A percentile compares a stretch with the other conserved stretches of the same genome.
Evolutionary conservation across 1,140 invertebrate genomes (phyloP).

Genomic region (Apis laboriosa): DNA sequence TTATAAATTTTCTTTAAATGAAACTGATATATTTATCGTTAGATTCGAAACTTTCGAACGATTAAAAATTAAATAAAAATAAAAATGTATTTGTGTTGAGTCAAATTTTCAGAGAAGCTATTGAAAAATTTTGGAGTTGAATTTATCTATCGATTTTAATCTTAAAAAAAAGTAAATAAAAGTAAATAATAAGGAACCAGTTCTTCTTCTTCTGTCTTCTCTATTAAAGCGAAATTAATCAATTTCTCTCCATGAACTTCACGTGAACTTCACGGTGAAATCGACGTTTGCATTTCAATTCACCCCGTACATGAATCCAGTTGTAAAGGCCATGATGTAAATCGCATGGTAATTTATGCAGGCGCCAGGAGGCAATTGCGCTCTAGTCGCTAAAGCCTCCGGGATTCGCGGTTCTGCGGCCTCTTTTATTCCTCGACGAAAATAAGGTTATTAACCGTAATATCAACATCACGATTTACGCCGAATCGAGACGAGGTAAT

Average conservation of each 20-base stretch:
- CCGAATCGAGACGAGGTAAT: background rate
- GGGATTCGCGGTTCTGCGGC: background rate
- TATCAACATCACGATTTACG: constrained; percentile 38
- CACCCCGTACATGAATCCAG: constrained; percentile 12
- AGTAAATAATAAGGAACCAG: too few species aligned
- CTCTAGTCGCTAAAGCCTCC: constrained; percentile 25
- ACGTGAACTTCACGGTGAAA: background rate
- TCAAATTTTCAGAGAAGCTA: too few species aligned
- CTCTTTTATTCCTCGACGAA: constrained; percentile 42
- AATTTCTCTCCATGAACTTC: background rate
- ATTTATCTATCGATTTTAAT: too few species aligned
- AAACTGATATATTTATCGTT: too few species aligned
- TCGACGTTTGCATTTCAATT: background rate
- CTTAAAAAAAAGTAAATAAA: too few species aligned
- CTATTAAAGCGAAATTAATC: background rate
- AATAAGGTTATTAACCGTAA: constrained; percentile 50
- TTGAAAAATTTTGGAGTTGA: too few species aligned
- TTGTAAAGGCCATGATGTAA: constrained; percentile 42
- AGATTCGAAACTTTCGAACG: too few species aligned
- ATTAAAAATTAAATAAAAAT: too few species aligned
- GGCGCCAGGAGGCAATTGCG: constrained; percentile 62
- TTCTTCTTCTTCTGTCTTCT: too few species aligned
- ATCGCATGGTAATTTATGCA: constrained; percentile 62
- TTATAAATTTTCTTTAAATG: background rate
- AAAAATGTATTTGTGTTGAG: too few species aligned